Conservation (phyloP, 1,140 invertebrate genomes). For the Hyles euphorbiae region DNA sequence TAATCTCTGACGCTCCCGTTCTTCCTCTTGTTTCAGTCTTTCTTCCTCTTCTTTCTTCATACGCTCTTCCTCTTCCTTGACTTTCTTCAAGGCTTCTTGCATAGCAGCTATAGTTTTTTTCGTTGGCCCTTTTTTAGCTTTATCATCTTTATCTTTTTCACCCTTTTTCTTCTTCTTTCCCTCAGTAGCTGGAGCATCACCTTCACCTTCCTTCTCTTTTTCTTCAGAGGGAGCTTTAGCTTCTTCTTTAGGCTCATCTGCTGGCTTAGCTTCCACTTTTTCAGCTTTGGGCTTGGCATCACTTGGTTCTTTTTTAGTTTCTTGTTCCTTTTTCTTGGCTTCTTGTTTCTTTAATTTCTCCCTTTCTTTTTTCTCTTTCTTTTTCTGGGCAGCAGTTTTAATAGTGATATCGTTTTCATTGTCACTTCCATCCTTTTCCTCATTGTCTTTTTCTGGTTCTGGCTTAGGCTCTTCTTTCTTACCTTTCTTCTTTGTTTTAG, state of each 20-base stretch:
- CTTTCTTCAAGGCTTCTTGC: constrained; percentile 90
- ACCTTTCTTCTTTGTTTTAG: constrained; percentile 67
- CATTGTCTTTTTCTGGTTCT: constrained; percentile 66
- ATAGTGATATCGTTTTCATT: constrained; percentile 79
- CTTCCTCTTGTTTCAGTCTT: constrained; percentile 82
- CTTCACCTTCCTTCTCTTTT: constrained; percentile 45
- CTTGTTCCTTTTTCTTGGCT: constrained; percentile 77
- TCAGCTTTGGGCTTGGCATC: constrained; percentile 52
- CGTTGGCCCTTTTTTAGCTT: constrained; percentile 81
- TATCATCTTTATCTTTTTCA: constrained; percentile 63
- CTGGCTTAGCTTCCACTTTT: constrained; percentile 36
- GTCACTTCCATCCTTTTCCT: constrained; percentile 67
- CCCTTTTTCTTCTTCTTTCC: constrained; percentile 78
- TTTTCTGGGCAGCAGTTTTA: constrained; percentile 90
- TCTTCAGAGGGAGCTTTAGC: constrained; percentile 55
- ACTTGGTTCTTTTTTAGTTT: constrained; percentile 50
- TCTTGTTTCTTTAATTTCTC: constrained; percentile 86
- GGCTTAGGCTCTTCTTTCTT: constrained; percentile 69
- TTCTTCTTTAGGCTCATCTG: constrained; percentile 22
- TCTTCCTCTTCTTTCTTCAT: constrained; percentile 88
- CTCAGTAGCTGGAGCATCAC: constrained; percentile 62
- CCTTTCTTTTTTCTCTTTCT: constrained; percentile 91
- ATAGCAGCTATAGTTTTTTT: constrained; percentile 90
- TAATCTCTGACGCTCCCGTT: constrained; percentile 82
- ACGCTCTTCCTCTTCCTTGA: constrained; percentile 94